Evolutionary conservation across 2,888 invertebrate genomes (phyloP).

Genomic region (Hyppa rectilinea): DNA sequence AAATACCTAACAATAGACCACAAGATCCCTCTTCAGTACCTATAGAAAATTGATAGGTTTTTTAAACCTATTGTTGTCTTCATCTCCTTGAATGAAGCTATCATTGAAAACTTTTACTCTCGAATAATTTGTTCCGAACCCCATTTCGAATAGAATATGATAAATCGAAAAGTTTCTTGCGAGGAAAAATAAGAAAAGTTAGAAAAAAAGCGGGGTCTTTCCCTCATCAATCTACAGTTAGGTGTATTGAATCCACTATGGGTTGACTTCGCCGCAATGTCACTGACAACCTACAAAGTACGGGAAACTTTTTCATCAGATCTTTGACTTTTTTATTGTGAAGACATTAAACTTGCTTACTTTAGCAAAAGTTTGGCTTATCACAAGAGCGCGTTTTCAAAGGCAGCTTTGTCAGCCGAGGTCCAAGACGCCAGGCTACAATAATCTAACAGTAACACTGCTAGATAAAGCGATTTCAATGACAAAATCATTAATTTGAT

Average conservation of each 20-base stretch:
- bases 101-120: constrained; percentile 71
- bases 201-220: constrained; percentile 72
- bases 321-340: constrained; percentile 56
- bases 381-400: constrained; percentile 7
- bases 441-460: background rate
- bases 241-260: constrained; percentile 70
- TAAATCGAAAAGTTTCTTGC: constrained; percentile 78
- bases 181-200: constrained; percentile 75
- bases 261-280: constrained; percentile 49
- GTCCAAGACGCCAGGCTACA: background rate
- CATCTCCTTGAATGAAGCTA: constrained; percentile 33
- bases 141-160: constrained; percentile 78
- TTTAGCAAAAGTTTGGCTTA: constrained; percentile 20
- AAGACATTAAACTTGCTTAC: constrained; percentile 44
- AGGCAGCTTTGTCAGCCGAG: background rate
- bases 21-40: constrained; percentile 5
- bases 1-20: constrained; percentile 8
- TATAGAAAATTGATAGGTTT: constrained; percentile 31
- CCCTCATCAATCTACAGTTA: constrained; percentile 81
- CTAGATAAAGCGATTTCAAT: background rate
- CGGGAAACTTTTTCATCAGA: constrained; percentile 63
- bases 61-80: constrained; percentile 44
- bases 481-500: background rate
- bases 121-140: constrained; percentile 71
- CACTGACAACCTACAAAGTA: constrained; percentile 62